Conservation (phyloP, 2,797 vertebrate genomes). For the Rhinichthys osculus region DNA sequence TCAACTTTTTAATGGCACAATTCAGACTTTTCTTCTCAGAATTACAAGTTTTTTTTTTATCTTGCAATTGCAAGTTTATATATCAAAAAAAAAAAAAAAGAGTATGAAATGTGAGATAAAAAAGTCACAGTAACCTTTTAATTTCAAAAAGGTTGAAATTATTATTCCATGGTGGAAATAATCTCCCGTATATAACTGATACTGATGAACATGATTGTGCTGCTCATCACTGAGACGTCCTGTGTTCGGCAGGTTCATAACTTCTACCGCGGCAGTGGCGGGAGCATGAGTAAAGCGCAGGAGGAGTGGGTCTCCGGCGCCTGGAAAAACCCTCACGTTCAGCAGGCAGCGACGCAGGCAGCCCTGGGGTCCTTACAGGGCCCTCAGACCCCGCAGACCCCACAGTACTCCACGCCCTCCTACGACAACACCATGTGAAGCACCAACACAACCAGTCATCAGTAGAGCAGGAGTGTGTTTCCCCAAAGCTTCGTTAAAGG, state of each 20-base stretch:
- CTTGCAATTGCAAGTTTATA: neutral
- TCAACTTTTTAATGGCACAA: no score
- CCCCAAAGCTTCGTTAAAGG: no score
- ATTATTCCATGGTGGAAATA: no score
- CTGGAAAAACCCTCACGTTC: constrained; percentile 96
- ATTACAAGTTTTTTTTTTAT: no score
- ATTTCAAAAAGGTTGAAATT: no score
- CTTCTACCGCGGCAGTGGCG: constrained; percentile 92
- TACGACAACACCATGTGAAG: constrained; percentile 86
- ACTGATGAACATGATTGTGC: neutral
- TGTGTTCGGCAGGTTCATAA: constrained; percentile 87
- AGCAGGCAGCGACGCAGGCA: constrained; percentile 89
- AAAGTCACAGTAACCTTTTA: neutral
- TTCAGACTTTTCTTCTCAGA: no score
- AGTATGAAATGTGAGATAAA: neutral
- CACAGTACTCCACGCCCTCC: constrained; percentile 84
- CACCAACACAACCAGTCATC: neutral
- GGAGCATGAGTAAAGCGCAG: constrained; percentile 95
- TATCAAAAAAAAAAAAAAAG: no score
- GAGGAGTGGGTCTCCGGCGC: constrained; percentile 96
- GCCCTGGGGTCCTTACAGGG: constrained; percentile 87
- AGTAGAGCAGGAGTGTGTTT: neutral
- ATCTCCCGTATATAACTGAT: no score
- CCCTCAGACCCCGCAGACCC: constrained; percentile 78
- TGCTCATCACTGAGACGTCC: neutral